Percentiles rank a stretch among this genome's conserved stretches.
Conservation (phyloP, 1,140 invertebrate species). For the Apis mellifera region DNA sequence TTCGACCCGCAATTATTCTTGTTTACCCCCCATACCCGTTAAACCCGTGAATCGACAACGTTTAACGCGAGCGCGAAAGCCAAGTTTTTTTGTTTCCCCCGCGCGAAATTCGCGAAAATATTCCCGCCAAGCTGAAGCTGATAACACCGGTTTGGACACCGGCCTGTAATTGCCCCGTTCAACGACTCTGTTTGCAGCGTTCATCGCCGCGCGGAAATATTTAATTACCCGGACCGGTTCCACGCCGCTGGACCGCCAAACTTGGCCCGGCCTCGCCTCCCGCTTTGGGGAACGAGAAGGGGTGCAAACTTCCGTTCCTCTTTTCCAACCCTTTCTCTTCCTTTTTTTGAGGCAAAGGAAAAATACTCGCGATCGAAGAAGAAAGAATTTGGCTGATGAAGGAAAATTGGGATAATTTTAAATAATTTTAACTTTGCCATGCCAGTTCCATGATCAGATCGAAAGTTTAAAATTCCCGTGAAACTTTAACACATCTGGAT, state of each 20-base stretch:
- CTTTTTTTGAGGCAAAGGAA: not conserved
- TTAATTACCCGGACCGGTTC: conserved; percentile 63
- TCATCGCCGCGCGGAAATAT: conserved; percentile 65
- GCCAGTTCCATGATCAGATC: no score
- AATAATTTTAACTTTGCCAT: not conserved
- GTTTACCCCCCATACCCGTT: not conserved
- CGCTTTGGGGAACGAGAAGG: not conserved
- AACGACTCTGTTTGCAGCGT: conserved; percentile 51
- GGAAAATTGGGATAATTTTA: not conserved
- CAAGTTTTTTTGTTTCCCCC: not conserved
- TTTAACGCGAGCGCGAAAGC: conserved; percentile 10
- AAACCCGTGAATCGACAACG: conserved; percentile 9
- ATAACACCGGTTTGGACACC: conserved; percentile 30
- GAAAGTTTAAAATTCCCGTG: not conserved
- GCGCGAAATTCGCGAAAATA: conserved; percentile 2
- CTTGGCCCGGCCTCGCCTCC: not conserved
- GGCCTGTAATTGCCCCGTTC: conserved; percentile 55
- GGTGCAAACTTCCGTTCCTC: not conserved
- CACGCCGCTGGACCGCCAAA: not conserved
- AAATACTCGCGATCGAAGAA: not conserved
- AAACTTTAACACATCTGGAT: not conserved
- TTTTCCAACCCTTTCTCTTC: not conserved
- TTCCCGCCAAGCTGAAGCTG: not conserved
- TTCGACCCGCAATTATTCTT: not conserved
- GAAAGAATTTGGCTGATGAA: no score